Evolutionary conservation across 2,113 vertebrate species (phyloP), one percentile per base, ranked within the genome.

Genomic region (Thamnophis sirtalis): DNA sequence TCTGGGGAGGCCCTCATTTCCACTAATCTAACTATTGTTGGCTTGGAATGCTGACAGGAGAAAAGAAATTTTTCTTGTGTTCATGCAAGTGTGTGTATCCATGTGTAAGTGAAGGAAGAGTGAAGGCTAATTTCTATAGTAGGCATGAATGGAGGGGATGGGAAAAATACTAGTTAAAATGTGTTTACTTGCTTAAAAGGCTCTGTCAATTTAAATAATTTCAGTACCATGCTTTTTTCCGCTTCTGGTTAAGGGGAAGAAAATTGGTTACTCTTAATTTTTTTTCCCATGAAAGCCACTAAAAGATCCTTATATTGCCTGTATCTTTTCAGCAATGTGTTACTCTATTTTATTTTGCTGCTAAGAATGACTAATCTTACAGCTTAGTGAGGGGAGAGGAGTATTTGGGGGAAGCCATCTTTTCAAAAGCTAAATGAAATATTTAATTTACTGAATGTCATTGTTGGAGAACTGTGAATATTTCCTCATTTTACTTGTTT

Each of bases 51-150:
- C 99, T 99, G 99, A 99, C 99, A 99, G 99, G 98, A 99, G 99
- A 99, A 99, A 99, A 99, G 98, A 99, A 98, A 98, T 99, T 99
- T 99, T 99, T 99, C 99, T 99, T 99, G 99, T 99, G 99, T 99
- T 98, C 99, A 99, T 99, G 98, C 99, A 99, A 99, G 98, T 98
- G 98, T 99, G 99, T 99, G 99, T 99, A 99, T 99, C 99, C 99
- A 99, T 99, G 99, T 99, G 99, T 99, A 98, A 99, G 99, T 99
- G 99, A 98, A 98, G 98, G 98, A 98, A 99, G 98, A 98, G 98
- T 98, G 97, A 99, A 99, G 98, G 98, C 99, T 99, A 99, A 99
- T 99, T 99, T 99, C 99, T 99, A 99, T 99, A 99, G 99, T 99
- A 98, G 99, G 97, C 98, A 97, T 98, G 98, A 98, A 99, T 98